These are phyloP conservation scores for Drosophila affinis DNA, from an alignment of 2,888 invertebrate species.

Conservation along the genomic window DNA sequence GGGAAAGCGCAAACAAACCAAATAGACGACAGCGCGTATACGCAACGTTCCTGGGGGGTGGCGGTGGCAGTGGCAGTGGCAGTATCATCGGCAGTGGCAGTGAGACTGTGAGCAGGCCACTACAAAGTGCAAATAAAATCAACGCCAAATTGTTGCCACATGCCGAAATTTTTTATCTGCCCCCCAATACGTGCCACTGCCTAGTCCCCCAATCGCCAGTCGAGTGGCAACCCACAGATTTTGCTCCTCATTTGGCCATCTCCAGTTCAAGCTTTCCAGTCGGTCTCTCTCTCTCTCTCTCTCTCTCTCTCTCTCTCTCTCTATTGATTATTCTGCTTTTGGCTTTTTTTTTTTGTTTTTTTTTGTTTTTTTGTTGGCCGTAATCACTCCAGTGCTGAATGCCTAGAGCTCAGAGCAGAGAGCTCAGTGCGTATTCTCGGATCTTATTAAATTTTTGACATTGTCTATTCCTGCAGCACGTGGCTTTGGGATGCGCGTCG, in stretches of 20 bases:
- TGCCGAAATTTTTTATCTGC: constrained; percentile 56
- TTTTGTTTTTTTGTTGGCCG: constrained; percentile 7
- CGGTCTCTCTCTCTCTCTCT: not conserved
- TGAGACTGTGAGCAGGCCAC: constrained; percentile 1
- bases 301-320: not conserved
- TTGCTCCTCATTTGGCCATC: constrained; percentile 14
- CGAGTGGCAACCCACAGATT: constrained; percentile 27
- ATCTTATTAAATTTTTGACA: constrained; percentile 64
- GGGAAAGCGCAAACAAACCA: constrained; percentile 5
- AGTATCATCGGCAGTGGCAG: not conserved
- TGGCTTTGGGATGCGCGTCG: constrained; percentile 97
- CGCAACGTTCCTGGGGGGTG: constrained; percentile 22
- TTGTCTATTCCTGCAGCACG: constrained; percentile 86
- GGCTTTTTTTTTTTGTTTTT: not conserved
- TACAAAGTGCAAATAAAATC: constrained; percentile 73
- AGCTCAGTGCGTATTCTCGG: not conserved
- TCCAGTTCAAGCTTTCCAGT: not conserved
- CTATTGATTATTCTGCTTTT: constrained; percentile 38
- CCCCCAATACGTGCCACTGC: constrained; percentile 19
- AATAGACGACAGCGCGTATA: constrained; percentile 29
- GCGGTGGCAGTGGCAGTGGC: not conserved
- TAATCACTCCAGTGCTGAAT: constrained; percentile 55
- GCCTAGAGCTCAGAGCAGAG: not conserved
- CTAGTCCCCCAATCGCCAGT: not conserved
- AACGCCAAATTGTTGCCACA: constrained; percentile 75